A percentile compares a stretch with the other conserved stretches of the same genome.
Evolutionary conservation across 2,797 vertebrate species (phyloP).

Genomic region (Sebastiscus albofasciatus): DNA sequence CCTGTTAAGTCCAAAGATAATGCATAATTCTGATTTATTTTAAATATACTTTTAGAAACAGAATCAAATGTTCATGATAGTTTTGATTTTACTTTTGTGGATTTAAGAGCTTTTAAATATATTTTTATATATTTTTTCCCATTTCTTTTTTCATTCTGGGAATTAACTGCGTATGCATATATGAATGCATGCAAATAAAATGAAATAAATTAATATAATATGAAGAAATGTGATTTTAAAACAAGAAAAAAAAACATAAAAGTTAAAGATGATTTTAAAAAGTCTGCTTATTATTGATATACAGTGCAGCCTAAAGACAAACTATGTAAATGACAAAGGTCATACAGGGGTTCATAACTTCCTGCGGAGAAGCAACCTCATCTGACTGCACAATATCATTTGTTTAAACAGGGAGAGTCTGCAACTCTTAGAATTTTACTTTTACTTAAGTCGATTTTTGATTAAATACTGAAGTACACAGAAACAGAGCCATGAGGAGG

Average conservation of each 20-base stretch:
- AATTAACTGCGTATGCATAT: not conserved
- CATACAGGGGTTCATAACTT: constrained; percentile 24
- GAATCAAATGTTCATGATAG: fast-evolving
- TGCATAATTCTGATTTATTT: not conserved
- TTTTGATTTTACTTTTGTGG: not conserved
- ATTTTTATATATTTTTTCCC: not conserved
- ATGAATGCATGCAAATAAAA: not conserved
- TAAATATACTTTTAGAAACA: not conserved
- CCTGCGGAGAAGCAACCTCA: constrained; percentile 2
- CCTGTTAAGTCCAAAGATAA: not conserved
- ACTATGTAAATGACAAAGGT: not conserved
- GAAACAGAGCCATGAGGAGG: too few species aligned
- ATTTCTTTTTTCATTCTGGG: not conserved
- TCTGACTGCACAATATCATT: constrained; percentile 20
- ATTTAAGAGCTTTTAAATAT: not conserved
- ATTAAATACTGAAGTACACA: not conserved
- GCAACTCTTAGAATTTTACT: not conserved
- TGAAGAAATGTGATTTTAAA: not conserved
- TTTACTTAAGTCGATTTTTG: not conserved
- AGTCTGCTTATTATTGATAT: not conserved
- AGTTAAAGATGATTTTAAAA: not conserved
- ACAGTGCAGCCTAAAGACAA: not conserved
- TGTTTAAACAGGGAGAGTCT: constrained; percentile 36
- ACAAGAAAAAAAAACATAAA: not conserved
- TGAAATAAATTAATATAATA: not conserved